Evolutionary conservation across 2,797 vertebrate species (phyloP), one percentile per base, ranked within the genome.

Genomic region (Microctenopoma lineatum): DNA sequence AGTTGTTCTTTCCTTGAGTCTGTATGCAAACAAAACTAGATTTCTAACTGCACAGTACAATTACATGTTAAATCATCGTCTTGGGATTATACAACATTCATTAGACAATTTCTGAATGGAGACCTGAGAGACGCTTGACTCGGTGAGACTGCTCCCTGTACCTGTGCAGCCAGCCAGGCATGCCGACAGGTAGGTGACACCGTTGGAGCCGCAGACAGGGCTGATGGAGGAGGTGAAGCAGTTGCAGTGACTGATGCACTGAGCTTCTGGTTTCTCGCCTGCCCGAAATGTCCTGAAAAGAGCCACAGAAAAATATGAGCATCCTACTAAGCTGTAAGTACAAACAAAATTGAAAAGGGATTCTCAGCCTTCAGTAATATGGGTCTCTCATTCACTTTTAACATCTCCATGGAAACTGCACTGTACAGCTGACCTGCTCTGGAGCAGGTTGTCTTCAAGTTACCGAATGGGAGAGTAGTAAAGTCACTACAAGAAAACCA

Each of bases 151-250:
- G 38, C 48, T 83, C 84, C 93, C 94, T 79, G 88, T 77, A 70
- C 85, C 93, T 68, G 87, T 94, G 94, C 98, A 99, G 90, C 98
- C 97, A 21, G 98, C 98, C 2, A 98, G 98, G 92, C 98, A 99
- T 90, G 95, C 94, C 0, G 98, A 99, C 91, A 99, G 93, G 92
- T 99, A 99, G 27, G 98, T 99, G 89, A 98, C 58, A 1, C 95
- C 95, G 0, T 99, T 96, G 65, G 96, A 95, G 84, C 98, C 98
- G 9, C 98, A 99, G 71, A 99, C 97, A 0, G 97, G 98, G 78
- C 96, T 97, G 91, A 98, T 96, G 73, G 96, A 96, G 57, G 97
- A 96, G 0, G 96, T 97, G 91, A 95, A 95, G 93, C 98, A 99
- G 93, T 95, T 96, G 90, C 98, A 99, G 83, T 95, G 92, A 86